phyloP scores from a whole-genome alignment of 2,797 vertebrate genomes.

The Catharus ustulatus region DNA sequence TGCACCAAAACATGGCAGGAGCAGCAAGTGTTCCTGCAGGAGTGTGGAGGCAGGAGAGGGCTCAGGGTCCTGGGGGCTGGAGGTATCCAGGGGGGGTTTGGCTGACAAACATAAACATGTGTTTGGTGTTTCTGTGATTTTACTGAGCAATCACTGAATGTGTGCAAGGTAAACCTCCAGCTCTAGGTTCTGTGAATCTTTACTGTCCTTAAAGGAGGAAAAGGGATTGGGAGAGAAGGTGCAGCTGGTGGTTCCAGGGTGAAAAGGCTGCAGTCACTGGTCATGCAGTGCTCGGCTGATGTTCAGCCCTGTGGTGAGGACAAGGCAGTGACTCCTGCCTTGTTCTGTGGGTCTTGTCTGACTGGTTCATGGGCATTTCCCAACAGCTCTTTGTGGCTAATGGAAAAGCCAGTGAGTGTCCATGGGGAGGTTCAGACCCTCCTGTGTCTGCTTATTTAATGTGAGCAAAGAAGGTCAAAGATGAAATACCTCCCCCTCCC shows the following conservation, averaged over 20 bases:
- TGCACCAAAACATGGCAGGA: not conserved
- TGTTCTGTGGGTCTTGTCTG: not conserved
- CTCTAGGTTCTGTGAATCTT: not conserved
- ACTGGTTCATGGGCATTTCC: not conserved
- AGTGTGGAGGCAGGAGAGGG: not conserved
- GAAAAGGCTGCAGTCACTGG: not conserved
- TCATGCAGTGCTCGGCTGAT: not conserved
- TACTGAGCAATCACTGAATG: not conserved
- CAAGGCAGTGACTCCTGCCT: not conserved
- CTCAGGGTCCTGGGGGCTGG: not conserved
- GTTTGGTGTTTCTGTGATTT: not conserved
- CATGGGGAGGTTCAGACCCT: not conserved
- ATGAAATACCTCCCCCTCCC: not conserved
- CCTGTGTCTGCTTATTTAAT: not conserved
- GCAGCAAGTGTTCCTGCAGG: not conserved
- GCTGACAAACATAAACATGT: fast-evolving
- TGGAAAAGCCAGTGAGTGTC: not conserved
- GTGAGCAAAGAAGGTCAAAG: not conserved
- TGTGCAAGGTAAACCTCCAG: not conserved
- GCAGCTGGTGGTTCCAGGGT: not conserved
- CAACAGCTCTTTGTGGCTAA: not conserved
- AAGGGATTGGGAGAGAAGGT: not conserved
- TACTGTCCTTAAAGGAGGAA: not conserved
- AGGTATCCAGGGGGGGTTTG: not conserved
- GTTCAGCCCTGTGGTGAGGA: not conserved